phyloP scores from a whole-genome alignment of 1,140 invertebrate species.

The Achroia grisella region DNA sequence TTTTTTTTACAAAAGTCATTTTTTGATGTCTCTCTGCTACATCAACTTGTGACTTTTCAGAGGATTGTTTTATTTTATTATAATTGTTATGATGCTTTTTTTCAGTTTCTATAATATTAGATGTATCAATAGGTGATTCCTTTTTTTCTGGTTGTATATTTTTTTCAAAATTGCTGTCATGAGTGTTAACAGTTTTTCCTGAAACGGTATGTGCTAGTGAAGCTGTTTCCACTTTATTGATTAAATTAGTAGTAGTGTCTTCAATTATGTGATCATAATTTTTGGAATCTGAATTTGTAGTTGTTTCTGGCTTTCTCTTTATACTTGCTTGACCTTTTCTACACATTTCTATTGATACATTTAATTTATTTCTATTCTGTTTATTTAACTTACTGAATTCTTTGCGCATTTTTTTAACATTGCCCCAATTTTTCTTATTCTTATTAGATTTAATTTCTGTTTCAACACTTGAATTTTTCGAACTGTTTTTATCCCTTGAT shows the following conservation, averaged over 20 bases:
- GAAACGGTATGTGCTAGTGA: too few species aligned
- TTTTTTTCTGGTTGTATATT: too few species aligned
- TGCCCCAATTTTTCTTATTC: slow-evolving; percentile 49
- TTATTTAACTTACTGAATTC: slow-evolving; percentile 59
- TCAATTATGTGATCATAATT: slow-evolving; percentile 14
- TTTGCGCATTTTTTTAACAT: slow-evolving; percentile 58
- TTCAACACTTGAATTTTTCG: slow-evolving; percentile 24
- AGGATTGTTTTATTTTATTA: background rate
- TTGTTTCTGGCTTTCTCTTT: background rate
- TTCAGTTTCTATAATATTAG: too few species aligned
- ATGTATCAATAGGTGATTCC: too few species aligned
- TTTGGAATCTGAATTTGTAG: background rate
- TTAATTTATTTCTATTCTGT: slow-evolving; percentile 49
- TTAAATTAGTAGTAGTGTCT: slow-evolving; percentile 20
- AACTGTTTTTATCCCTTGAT: slow-evolving; percentile 20
- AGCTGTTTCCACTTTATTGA: too few species aligned
- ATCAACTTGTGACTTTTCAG: too few species aligned
- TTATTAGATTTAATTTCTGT: slow-evolving; percentile 28
- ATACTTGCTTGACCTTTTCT: slow-evolving; percentile 31
- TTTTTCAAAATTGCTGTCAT: too few species aligned
- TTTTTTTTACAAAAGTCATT: slow-evolving; percentile 40
- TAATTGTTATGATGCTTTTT: background rate
- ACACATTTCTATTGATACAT: slow-evolving; percentile 60
- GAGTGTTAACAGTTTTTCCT: too few species aligned
- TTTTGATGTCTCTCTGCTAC: background rate